Base-by-base conservation (phyloP, 2,888 invertebrate species). In the Troides helena region DNA sequence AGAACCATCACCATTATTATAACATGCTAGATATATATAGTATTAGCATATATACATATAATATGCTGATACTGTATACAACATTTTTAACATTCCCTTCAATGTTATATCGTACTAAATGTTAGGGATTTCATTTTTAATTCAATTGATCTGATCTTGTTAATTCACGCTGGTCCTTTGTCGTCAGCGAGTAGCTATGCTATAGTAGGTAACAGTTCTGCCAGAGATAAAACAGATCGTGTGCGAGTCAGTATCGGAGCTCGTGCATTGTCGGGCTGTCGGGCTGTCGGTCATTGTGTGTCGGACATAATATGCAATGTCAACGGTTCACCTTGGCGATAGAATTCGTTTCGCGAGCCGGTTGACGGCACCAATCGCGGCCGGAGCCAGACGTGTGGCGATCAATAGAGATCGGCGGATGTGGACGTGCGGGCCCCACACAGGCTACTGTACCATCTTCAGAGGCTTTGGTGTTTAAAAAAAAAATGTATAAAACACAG, bases 361-460 rank as follows among this genome's bases (percentile, higher is more conserved):
- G 39, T 39, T 80, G 81, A 79, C 76, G 74, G 75, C 75, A 72
- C 72, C 70, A 61, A 69, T 74, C 69, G 70, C 71, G 39, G 39
- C 39, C 10, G 39, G 39, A 39, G 64, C 56, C 72, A 71, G 72
- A 68, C 65, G 65, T 61, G 70, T 67, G 59, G 53, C 68, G 72
- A 72, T 75, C 72, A 85, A 85, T 87, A 78, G 82, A 78, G 82
- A 82, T 81, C 82, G 80, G 81, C 87, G 86, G 88, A 88, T 87
- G 87, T 84, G 80, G 81, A 79, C 78, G 81, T 85, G 81, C 81
- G 83, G 81, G 82, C 75, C 72, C 10, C 73, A 67, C 81, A 84
- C 76, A 85, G 85, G 85, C 73, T 30, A 30, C 30, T 30, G 76
- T 82, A 75, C 62, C 10, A 39, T 39, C 39, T 10, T 10, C 39